Percentiles rank a stretch among this genome's conserved stretches.
Conservation (phyloP, 2,797 vertebrate genomes). For the Phalanger gymnotis region DNA sequence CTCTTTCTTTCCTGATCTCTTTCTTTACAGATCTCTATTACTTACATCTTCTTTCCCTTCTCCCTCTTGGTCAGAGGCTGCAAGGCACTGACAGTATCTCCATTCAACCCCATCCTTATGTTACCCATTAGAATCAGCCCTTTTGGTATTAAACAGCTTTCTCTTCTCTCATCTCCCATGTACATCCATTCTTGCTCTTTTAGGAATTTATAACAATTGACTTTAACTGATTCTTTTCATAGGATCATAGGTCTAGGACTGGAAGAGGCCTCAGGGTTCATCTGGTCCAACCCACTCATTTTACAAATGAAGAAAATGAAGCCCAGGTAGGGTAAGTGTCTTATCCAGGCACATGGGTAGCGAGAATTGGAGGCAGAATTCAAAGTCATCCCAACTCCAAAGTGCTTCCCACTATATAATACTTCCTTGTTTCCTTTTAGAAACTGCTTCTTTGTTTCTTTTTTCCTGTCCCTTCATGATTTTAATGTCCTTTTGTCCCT, state of each 20-base stretch:
- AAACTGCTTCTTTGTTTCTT: neutral
- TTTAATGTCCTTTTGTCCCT: neutral
- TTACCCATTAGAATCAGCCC: neutral
- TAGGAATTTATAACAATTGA: neutral
- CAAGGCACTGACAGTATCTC: neutral
- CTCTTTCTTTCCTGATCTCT: neutral
- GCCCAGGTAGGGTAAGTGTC: neutral
- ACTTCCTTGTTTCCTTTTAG: neutral
- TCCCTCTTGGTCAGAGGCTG: neutral
- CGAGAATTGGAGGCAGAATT: neutral
- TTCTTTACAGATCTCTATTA: neutral
- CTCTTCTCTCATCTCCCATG: neutral
- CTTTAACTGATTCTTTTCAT: neutral
- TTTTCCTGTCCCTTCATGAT: neutral
- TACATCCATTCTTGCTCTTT: neutral
- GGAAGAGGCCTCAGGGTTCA: neutral
- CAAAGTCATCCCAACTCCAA: neutral
- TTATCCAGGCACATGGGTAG: neutral
- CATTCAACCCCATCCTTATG: neutral
- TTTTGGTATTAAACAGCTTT: neutral
- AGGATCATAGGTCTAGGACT: neutral
- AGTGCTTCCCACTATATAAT: neutral
- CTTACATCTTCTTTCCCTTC: neutral
- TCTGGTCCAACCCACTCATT: neutral
- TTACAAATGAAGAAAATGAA: neutral